phyloP scores from a whole-genome alignment of 2,888 invertebrate genomes.

The Phoronis australis region DNA sequence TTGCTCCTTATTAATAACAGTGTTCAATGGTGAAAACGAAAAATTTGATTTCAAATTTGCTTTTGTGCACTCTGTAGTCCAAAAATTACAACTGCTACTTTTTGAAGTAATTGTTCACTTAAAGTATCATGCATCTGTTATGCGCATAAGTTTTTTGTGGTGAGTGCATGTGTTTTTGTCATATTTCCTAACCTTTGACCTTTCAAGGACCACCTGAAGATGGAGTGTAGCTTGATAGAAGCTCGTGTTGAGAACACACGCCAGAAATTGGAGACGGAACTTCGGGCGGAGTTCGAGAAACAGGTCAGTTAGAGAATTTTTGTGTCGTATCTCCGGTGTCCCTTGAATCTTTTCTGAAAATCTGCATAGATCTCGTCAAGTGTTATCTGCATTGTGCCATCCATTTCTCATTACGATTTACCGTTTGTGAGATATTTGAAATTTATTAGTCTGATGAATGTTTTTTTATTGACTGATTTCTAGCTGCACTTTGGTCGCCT shows the following conservation, averaged over 20 bases:
- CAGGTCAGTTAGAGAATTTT: constrained; percentile 22
- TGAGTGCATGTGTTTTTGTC: no score
- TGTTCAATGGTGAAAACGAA: not conserved
- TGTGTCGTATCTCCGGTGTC: not conserved
- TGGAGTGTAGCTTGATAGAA: constrained; percentile 45
- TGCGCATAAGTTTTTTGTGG: no score
- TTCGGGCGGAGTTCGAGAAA: constrained; percentile 38
- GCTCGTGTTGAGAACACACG: constrained; percentile 41
- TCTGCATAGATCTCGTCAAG: no score
- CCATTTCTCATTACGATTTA: no score
- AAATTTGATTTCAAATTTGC: not conserved
- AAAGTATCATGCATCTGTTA: no score
- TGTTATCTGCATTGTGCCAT: no score
- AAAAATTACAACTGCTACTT: not conserved
- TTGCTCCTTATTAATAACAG: not conserved
- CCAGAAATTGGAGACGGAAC: constrained; percentile 39
- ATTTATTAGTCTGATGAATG: no score
- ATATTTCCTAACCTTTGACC: not conserved
- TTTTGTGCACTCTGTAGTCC: no score
- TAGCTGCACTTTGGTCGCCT: no score
- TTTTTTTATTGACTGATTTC: no score
- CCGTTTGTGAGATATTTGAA: no score
- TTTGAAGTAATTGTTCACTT: no score
- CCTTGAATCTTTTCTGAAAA: not conserved
- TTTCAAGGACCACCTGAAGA: constrained; percentile 41